phyloP scores from a whole-genome alignment of 2,797 vertebrate species.

The Xiphophorus birchmanni region DNA sequence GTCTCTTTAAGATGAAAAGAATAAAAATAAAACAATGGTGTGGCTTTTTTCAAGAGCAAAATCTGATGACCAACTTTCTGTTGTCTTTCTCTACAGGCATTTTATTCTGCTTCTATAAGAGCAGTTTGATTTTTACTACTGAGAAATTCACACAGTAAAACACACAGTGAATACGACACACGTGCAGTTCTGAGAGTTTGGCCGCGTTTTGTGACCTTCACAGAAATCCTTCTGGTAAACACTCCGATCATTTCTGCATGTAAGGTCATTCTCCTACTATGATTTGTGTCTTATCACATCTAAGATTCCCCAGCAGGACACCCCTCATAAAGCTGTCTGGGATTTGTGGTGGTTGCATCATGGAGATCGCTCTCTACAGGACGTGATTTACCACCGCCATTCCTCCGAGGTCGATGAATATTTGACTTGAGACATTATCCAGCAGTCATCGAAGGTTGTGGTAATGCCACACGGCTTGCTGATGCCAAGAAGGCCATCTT shows the following conservation, averaged over 20 bases:
- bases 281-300: slow-evolving; percentile 30
- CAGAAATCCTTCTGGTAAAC: background rate
- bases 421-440: slow-evolving; percentile 1
- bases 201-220: background rate
- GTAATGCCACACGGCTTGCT: background rate
- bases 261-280: slow-evolving; percentile 20
- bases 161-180: background rate
- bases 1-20: background rate
- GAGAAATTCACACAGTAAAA: background rate
- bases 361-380: background rate
- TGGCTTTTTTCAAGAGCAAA: background rate
- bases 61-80: background rate
- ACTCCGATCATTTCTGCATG: background rate
- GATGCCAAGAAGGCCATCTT: background rate
- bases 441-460: background rate
- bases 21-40: background rate
- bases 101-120: background rate
- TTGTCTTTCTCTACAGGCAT: background rate
- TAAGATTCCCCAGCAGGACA: slow-evolving; percentile 9
- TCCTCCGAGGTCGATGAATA: slow-evolving; percentile 9
- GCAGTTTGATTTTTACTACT: background rate
- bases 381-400: slow-evolving; percentile 12
- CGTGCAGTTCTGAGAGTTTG: background rate
- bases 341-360: slow-evolving; percentile 24
- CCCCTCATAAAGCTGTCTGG: slow-evolving; percentile 40